Base-by-base conservation (phyloP, 2,888 invertebrate genomes). In the Drosophila falleni region DNA sequence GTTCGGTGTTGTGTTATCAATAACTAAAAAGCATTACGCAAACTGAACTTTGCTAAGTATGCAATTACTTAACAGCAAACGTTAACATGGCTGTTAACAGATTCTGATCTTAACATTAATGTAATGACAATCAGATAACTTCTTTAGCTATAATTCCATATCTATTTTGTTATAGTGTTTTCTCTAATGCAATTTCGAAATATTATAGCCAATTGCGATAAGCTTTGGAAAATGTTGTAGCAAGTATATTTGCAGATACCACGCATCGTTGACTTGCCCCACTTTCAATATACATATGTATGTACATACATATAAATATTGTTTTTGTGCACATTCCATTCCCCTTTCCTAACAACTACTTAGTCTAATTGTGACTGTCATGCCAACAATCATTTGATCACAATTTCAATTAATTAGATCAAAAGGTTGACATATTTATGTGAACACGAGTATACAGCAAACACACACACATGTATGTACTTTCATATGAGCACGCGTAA, bases 281-380 rank as follows among this genome's bases (percentile, higher is more conserved):
- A 50, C 50, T 50, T 35, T 5, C 35, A 35, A n/a, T 19, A 16
- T 16, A 29, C 29, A 31, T 31, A 31, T 3, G 3, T 42, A 23
- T 44, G 13, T 23, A 5, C 11, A 5, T 16, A 26, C 2, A 42
- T 51, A 69, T 49, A 35, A 44, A 31, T 37, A 31, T 41, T 50
- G 39, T 5, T 46, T 16, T 66, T 46, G 5, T 42, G n/a, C 51
- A 13, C 53, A 29, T 42, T 42, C 31, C 33, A 31, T n/a, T 23
- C 13, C n/a, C 6, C 29, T 16, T 19, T n/a, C 15, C 46, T 13
- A 16, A 29, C 6, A 39, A 41, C n/a, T 62, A 74, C 74, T 74
- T 66, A 44, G 54, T 61, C 55, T 76, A 77, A 77, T 77, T 80
- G 80, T 49, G 19, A 51, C 15, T n/a, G 71, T 59, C 80, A 75